These are phyloP conservation scores for Manacus vitellinus DNA, from an alignment of 2,113 vertebrate genomes.

Conservation along the genomic window DNA sequence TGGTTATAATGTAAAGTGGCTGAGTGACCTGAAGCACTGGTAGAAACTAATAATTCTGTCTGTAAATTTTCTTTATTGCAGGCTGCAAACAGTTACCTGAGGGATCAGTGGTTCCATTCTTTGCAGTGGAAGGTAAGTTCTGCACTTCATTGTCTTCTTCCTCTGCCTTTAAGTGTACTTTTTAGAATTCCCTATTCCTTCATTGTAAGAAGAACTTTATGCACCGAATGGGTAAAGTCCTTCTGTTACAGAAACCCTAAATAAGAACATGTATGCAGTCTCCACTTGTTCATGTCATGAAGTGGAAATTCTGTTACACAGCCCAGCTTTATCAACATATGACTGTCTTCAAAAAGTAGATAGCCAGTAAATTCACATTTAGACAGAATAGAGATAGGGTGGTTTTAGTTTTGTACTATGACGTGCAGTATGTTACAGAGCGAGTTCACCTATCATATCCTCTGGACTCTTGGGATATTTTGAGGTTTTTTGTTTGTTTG, in stretches of 20 bases:
- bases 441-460: not conserved
- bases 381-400: not conserved
- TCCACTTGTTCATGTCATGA: not conserved
- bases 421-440: not conserved
- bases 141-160: not conserved
- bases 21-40: not conserved
- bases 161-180: not conserved
- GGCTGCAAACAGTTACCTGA: slow-evolving; percentile 98
- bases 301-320: not conserved
- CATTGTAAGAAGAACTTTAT: not conserved
- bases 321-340: not conserved
- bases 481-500: not conserved
- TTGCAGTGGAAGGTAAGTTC: slow-evolving; percentile 97
- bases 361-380: not conserved
- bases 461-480: not conserved
- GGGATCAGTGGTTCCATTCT: slow-evolving; percentile 99
- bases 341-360: not conserved
- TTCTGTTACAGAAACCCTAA: not conserved
- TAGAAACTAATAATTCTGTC: slow-evolving; percentile 14
- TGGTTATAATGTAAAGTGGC: not conserved
- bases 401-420: not conserved
- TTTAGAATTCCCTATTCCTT: not conserved
- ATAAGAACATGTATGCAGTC: not conserved
- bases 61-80: slow-evolving; percentile 67
- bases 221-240: not conserved